Evolutionary conservation across 2,888 invertebrate genomes (phyloP), one percentile per base, ranked within the genome.

Genomic region (Acrobasis repandana): DNA sequence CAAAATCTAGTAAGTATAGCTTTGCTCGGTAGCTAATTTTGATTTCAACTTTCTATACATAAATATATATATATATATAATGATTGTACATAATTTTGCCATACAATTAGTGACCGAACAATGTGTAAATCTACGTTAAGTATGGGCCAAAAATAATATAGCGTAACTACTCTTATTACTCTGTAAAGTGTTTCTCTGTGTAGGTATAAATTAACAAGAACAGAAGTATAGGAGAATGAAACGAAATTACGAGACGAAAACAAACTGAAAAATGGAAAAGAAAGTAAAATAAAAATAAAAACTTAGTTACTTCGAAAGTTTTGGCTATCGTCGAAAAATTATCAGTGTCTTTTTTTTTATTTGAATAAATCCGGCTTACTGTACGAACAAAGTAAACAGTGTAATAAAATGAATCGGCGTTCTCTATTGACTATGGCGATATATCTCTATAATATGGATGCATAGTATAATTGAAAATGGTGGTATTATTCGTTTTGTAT

Each of bases 121-220:
- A 82, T 62, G 28, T 20, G 60, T 64, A 71, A 64, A 71, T 70
- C 90, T 90, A 90, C 85, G 81, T 87, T 86, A 86, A 83, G 82
- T 70, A 82, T 83, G 88, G 89, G 86, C 89, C 86, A 86, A 89
- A 84, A 80, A 86, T 82, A 85, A 85, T 80, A 83, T 86, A 88
- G 90, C 90, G 72, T 79, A 67, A 79, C 86, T 86, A 88, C 86
- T 77, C 78, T 75, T 74, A 82, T 85, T 82, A 86, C 76, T 86
- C 70, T 92, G 92, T 91, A 80, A 86, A 90, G 92, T 92, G 92
- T 92, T 92, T 90, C 92, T 92, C 92, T 92, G 92, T 92, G 89
- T 90, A 88, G 88, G 90, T 89, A 81, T 79, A 82, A 89, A 85
- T 78, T 77, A 80, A 81, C 72, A 74, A 82, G 73, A 90, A 90